Evolutionary conservation across 2,797 vertebrate genomes (phyloP), one percentile per base, ranked within the genome.

Genomic region (Botia kubotai): DNA sequence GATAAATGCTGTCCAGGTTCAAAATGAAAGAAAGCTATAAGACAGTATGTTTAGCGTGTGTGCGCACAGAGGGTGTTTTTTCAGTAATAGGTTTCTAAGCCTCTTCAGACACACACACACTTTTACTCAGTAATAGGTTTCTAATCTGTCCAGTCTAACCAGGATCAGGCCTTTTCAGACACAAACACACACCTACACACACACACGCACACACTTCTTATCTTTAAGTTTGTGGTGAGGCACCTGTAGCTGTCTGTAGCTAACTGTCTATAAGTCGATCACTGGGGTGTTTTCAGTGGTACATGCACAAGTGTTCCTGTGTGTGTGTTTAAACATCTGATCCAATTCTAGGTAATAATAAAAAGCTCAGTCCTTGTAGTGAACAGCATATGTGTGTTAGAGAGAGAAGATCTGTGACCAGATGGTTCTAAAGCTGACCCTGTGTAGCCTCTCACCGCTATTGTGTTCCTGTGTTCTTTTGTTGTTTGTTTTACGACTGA

Each of bases 111-210:
- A n/a, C n/a, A n/a, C n/a, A n/a, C n/a, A n/a, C n/a, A n/a, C n/a
- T n/a, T n/a, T n/a, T n/a, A n/a, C n/a, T n/a, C n/a, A n/a, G n/a
- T n/a, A n/a, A n/a, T n/a, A n/a, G n/a, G n/a, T 62, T 17, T 46
- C 55, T 79, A 69, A 81, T 71, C 71, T 53, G 13, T 33, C 33
- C 52, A 63, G 71, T 79, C 55, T 74, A 53, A 83, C 21, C 70
- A 70, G 62, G 74, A 82, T 84, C 73, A 84, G 48, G 46, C 33
- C 43, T n/a, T n/a, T n/a, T n/a, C n/a, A n/a, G n/a, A n/a, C n/a
- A n/a, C n/a, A n/a, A n/a, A n/a, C n/a, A 83, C 60, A 68, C 43
- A 65, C 26, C 62, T 71, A 39, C 63, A 43, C 75, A 60, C 83
- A 73, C 69, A 63, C 46, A 77, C 53, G 62, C 66, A 73, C 52